Evolutionary conservation across 2,113 vertebrate genomes (phyloP), one percentile per base, ranked within the genome.

Genomic region (Elaphurus davidianus): DNA sequence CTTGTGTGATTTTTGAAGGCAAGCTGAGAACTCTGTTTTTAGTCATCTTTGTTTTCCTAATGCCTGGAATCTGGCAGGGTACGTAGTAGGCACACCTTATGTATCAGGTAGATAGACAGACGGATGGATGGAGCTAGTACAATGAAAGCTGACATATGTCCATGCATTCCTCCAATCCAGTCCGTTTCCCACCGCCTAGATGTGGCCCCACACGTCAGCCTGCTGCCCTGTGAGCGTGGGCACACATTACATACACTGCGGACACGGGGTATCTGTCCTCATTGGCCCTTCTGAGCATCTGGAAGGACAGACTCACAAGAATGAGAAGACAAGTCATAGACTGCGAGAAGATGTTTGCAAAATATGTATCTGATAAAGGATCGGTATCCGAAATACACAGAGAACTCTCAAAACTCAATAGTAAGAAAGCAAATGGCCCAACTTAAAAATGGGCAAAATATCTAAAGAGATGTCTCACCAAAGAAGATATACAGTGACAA

Each of bases 241-340:
- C n/a, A 50, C 27, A 79, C 92, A 15, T 1, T 25, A 1, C n/a
- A 23, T 17, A 7, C 1, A 0, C 16, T 2, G 10, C 28, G 43
- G 47, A 79, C 50, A 19, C 40, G 10, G 27, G 7, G 0, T 8
- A 7, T 78, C 92, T 52, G n/a, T 90, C 59, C 40, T 92, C 25
- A 1, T 5, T 1, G 17, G 14, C 28, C 64, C 33, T 64, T 59
- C 64, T 11, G 25, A 55, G 25, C 55, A 25, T 36, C 88, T 60
- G 64, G 30, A 47, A 55, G 52, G 83, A 21, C 25, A 33, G 45
- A 14, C 25, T 57, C 43, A 28, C 4, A 28, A 54, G 33, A 30
- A 87, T 23, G 17, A 60, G 71, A 55, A 78, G 90, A n/a, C 25
- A 71, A 45, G 54, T 28, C 28, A n/a, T 45, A 60, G 27, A 40